These are phyloP conservation scores for Pomacea canaliculata DNA, from an alignment of 2,888 invertebrate species.

Conservation along the genomic window DNA sequence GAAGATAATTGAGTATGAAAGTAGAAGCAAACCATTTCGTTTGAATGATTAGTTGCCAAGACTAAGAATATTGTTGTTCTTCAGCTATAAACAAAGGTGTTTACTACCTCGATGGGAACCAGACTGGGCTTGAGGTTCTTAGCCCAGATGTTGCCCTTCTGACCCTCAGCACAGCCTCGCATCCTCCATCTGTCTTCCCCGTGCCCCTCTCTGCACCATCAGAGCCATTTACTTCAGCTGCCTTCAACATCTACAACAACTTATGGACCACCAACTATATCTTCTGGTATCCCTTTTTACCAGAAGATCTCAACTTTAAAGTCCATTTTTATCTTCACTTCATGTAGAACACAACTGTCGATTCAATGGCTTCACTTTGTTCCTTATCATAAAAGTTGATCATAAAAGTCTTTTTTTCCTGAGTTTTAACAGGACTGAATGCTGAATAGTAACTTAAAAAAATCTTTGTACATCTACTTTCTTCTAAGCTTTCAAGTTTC, in stretches of 20 bases:
- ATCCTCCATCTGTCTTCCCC: constrained; percentile 50
- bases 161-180: constrained; percentile 39
- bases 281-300: constrained; percentile 58
- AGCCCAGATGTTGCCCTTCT: constrained; percentile 51
- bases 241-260: constrained; percentile 61
- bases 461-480: no score
- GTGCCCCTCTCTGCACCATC: constrained; percentile 49
- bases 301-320: constrained; percentile 37
- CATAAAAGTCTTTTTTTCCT: no score
- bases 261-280: constrained; percentile 65
- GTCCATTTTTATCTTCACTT: constrained; percentile 32
- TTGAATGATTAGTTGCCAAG: no score
- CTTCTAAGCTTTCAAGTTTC: no score
- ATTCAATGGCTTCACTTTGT: no score
- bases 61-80: not conserved
- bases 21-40: no score
- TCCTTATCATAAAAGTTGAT: no score
- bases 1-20: no score
- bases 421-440: no score
- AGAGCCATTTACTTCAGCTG: constrained; percentile 44
- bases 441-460: no score
- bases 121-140: constrained; percentile 36
- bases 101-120: not conserved
- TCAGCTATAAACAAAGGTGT: constrained; percentile 2
- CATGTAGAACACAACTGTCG: not conserved